phyloP scores from a whole-genome alignment of 2,113 vertebrate species.

The Tricholaema leucomelas region DNA sequence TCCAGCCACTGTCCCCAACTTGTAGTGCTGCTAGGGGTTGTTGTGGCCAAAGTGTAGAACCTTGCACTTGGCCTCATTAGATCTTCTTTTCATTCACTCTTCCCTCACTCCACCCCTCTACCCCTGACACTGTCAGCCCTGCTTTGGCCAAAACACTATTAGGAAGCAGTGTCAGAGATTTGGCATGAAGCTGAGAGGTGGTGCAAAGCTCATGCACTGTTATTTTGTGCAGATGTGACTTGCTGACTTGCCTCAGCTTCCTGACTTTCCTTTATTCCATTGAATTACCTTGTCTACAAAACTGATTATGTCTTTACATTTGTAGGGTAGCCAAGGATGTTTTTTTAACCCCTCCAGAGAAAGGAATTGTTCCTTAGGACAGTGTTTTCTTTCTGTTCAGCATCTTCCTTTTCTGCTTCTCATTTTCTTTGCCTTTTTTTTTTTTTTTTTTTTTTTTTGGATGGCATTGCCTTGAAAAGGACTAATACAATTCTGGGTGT shows the following conservation, averaged over 20 bases:
- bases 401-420: neutral
- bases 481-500: conserved; percentile 26
- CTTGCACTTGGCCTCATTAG: too few relatives aligned
- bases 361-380: neutral
- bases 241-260: conserved; percentile 1
- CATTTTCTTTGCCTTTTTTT: conserved; percentile 18
- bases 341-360: neutral
- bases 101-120: too few relatives aligned
- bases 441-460: neutral
- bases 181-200: neutral
- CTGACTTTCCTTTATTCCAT: conserved; percentile 29
- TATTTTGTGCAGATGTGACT: conserved; percentile 21
- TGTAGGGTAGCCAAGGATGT: neutral
- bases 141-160: neutral
- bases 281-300: conserved; percentile 43
- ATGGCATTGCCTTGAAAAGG: conserved; percentile 31
- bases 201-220: neutral
- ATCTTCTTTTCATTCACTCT: neutral
- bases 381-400: conserved; percentile 6
- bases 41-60: too few relatives aligned
- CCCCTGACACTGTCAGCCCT: neutral
- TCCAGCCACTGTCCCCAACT: too few relatives aligned
- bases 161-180: neutral
- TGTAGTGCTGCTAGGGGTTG: too few relatives aligned
- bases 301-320: conserved; percentile 21